Base-by-base conservation (phyloP, 2,888 invertebrate genomes). In the Ectobius pallidus region DNA sequence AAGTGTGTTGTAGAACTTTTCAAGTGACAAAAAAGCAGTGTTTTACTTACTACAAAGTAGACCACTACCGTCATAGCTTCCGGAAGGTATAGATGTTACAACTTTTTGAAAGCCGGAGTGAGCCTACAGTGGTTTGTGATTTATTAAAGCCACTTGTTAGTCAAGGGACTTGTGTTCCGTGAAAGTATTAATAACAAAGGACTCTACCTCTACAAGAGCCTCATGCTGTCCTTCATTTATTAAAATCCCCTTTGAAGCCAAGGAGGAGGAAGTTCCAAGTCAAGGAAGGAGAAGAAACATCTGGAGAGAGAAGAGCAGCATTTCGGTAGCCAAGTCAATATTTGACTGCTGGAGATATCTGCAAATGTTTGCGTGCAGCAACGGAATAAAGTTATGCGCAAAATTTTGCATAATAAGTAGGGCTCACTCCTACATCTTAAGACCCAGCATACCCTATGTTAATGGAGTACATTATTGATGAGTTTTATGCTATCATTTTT, bases 141-240 rank as follows among this genome's bases (percentile, higher is more conserved):
- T 58, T 58, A 58, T 58, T 58, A 30, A 58, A 30, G 30, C 25
- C 58, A 32, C 32, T 58, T 32, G 25, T 52, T 52, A 22, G 11
- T 14, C 20, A n/a, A 18, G 52, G 1, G 25, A 52, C 52, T 22
- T 9, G 6, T 0, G 0, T 18, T 58, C 27, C 1, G 27, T n/a
- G 27, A 16, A n/a, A 32, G 30, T 16, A 58, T 58, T 58, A 30
- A 30, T 30, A 58, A 58, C 58, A 30, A 58, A 58, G 58, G 58
- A 16, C 32, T 46, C 58, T 30, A 58, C 58, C 58, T 30, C 16
- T 6, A 16, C 34, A 34, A 34, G 34, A 34, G 34, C 27, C 30
- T 11, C 58, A 16, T 58, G 20, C n/a, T 58, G 58, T n/a, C 58
- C 58, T n/a, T 58, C 27, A 58, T 58, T 55, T 58, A 58, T 58